Evolutionary conservation across 35 echinoderm and acorn worm genomes (phyloP).

Genomic region (Amphiura filiformis): DNA sequence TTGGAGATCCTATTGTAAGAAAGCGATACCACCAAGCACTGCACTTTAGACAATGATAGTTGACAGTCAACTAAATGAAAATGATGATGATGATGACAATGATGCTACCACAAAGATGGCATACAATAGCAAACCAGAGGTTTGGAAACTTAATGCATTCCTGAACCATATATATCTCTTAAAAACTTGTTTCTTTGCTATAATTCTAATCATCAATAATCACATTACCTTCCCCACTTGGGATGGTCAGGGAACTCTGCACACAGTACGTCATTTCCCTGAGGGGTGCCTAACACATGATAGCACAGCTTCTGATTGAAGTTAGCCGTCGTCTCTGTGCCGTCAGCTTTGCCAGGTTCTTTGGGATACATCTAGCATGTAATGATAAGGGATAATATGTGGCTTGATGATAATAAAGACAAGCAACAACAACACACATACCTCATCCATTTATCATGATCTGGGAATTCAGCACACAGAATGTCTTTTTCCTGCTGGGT

Average conservation of each 20-base stretch:
- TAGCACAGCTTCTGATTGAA: conserved; percentile 87
- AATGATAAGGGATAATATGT: no score
- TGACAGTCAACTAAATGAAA: no score
- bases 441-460: conserved; percentile 88
- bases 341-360: conserved; percentile 73
- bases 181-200: no score
- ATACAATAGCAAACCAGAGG: no score
- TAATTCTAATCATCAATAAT: no score
- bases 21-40: no score
- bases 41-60: no score
- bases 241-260: conserved; percentile 93
- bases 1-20: no score
- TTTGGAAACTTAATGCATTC: no score
- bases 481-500: conserved; percentile 78
- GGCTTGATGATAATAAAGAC: neutral
- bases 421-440: neutral
- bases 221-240: conserved; percentile 80
- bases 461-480: conserved; percentile 90
- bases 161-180: no score
- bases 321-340: conserved; percentile 89
- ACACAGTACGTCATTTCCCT: conserved; percentile 85
- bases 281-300: conserved; percentile 77
- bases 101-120: no score
- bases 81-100: no score
- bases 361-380: neutral